Evolutionary conservation across 1,140 invertebrate species (phyloP).

Genomic region (Orius laevigatus): DNA sequence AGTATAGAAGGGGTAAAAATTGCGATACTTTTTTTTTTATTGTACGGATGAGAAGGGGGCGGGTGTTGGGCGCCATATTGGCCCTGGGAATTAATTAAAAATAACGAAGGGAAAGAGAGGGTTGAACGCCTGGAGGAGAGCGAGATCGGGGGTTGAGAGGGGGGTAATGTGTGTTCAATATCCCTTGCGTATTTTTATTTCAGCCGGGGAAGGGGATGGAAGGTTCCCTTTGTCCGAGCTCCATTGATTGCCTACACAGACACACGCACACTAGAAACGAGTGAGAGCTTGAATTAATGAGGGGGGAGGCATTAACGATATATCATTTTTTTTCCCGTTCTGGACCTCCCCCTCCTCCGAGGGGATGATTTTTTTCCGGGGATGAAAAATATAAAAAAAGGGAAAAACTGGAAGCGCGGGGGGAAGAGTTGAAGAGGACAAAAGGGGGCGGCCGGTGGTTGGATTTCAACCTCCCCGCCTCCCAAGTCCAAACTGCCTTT

Average conservation of each 20-base stretch:
- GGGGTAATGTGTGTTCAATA: slow-evolving; percentile 11
- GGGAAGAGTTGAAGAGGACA: neutral
- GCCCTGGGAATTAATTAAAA: slow-evolving; percentile 11
- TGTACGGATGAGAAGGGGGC: no score
- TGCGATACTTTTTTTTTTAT: no score
- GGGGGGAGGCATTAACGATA: slow-evolving; percentile 10
- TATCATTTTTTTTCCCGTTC: slow-evolving; percentile 7
- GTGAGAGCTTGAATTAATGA: slow-evolving; percentile 10
- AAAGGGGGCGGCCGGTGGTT: neutral
- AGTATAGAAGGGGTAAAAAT: no score
- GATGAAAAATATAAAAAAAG: slow-evolving; percentile 3
- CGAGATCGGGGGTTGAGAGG: neutral
- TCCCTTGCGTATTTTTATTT: slow-evolving; percentile 9
- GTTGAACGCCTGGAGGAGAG: neutral
- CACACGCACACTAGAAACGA: neutral
- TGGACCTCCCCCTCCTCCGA: neutral
- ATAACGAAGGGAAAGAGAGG: slow-evolving; percentile 5
- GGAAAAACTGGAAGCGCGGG: neutral
- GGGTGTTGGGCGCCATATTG: slow-evolving; percentile 6
- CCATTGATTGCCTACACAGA: slow-evolving; percentile 4
- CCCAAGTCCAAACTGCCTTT: no score
- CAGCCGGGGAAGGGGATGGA: neutral
- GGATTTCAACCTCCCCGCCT: no score
- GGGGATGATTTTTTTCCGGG: neutral
- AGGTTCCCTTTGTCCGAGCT: slow-evolving; percentile 6